Conservation (phyloP, 2,113 vertebrate species). For the Phaethornis superciliosus region DNA sequence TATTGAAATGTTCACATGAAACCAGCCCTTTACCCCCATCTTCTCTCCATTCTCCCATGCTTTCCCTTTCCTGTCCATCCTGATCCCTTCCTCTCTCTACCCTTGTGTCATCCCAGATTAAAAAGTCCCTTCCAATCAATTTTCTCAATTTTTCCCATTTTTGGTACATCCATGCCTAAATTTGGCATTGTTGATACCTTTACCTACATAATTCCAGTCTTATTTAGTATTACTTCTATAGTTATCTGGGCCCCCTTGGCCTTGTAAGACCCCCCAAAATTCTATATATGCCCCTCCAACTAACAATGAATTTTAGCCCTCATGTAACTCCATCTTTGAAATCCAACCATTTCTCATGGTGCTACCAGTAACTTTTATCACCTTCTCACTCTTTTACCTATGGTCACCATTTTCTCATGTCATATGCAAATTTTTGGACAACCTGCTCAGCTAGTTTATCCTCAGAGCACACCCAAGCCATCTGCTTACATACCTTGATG, state of each 20-base stretch:
- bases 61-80: background rate
- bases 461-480: background rate
- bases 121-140: rapidly evolving
- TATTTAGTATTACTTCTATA: background rate
- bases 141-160: background rate
- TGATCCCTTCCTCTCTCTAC: background rate
- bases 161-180: background rate
- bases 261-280: background rate
- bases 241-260: background rate
- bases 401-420: background rate
- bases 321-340: background rate
- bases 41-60: background rate
- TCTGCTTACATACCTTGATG: background rate
- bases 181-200: background rate
- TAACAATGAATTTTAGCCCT: background rate
- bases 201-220: background rate
- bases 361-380: background rate
- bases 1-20: background rate
- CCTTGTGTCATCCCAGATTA: background rate
- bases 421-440: background rate
- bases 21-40: background rate
- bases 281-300: background rate
- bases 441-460: background rate
- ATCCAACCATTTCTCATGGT: background rate
- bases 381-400: background rate